Conservation (phyloP, 2,113 vertebrate genomes). For the Notechis scutatus region DNA sequence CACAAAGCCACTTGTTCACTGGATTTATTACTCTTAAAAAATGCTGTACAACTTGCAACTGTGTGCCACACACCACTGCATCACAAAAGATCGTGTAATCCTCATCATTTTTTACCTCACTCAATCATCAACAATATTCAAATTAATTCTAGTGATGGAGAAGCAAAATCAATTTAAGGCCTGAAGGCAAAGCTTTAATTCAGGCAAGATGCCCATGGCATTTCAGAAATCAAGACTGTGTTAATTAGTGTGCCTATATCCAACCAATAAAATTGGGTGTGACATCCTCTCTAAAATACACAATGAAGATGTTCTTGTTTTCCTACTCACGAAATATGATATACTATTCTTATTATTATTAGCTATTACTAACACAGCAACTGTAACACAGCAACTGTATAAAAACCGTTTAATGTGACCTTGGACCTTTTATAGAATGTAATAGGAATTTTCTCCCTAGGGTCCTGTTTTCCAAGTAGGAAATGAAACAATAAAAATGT, state of each 20-base stretch:
- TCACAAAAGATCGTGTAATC: not conserved
- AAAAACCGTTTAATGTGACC: not conserved
- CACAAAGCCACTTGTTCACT: not conserved
- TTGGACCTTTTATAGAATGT: not conserved
- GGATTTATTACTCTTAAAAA: not conserved
- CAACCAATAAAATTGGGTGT: not conserved
- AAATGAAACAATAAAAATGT: constrained; percentile 16
- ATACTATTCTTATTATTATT: not conserved
- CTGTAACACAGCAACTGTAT: not conserved
- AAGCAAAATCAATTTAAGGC: not conserved
- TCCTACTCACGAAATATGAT: not conserved
- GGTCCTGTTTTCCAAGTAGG: not conserved
- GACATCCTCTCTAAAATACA: not conserved
- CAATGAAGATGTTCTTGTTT: not conserved
- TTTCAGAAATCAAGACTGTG: not conserved
- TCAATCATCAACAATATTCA: not conserved
- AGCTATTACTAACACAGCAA: not conserved
- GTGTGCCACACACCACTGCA: not conserved
- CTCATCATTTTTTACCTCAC: not conserved
- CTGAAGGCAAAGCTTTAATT: not conserved
- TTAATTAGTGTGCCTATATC: not conserved
- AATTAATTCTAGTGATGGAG: not conserved
- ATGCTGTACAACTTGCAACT: not conserved
- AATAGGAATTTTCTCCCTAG: not conserved
- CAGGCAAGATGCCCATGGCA: not conserved